Base-by-base conservation (phyloP, 2,113 vertebrate species). In the Ptychochromis oligacanthus region DNA sequence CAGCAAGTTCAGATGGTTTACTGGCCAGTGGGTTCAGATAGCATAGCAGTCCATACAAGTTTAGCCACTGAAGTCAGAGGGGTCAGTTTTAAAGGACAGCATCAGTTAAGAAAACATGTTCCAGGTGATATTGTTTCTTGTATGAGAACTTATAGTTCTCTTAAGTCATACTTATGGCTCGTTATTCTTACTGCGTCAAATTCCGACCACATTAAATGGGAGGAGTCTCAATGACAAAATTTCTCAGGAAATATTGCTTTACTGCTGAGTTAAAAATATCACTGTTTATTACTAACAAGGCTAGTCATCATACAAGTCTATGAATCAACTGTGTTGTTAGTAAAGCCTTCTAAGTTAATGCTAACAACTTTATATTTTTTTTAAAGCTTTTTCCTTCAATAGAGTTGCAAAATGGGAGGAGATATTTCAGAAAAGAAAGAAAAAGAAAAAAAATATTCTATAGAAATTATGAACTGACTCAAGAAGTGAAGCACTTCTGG, bases 211-310 rank as follows among this genome's bases (percentile, higher is more conserved):
- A 49, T 49, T 49, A 70, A 49, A 20, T 28, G 46, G 40, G 0
- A 28, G 5, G 38, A 4, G 22, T 28, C 18, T 70, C 15, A 70
- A 28, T 12, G 26, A 70, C 5, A 46, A 70, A 49, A 0, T 40
- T 49, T 40, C 17, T 49, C 40, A 28, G 43, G 65, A 70, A 70
- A 70, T 70, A 49, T 49, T 70, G 10, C 65, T 70, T 28, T 70
- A 70, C 43, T 70, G 28, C 20, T 70, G 40, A 0, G 15, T 49
- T 70, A 20, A 70, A 70, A 18, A 49, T 0, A 0, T 20, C 26
- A 31, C 28, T 3, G 28, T 4, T 31, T 70, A n/a, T 70, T 46
- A 4, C 62, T 22, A 67, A 7, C 64, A 67, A 26, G 1, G 2
- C 64, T 70, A 13, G 5, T 15, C 22, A 26, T 4, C 9, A 67